Conservation (phyloP, 2,888 invertebrate species). For the Stenodera caucasica region DNA sequence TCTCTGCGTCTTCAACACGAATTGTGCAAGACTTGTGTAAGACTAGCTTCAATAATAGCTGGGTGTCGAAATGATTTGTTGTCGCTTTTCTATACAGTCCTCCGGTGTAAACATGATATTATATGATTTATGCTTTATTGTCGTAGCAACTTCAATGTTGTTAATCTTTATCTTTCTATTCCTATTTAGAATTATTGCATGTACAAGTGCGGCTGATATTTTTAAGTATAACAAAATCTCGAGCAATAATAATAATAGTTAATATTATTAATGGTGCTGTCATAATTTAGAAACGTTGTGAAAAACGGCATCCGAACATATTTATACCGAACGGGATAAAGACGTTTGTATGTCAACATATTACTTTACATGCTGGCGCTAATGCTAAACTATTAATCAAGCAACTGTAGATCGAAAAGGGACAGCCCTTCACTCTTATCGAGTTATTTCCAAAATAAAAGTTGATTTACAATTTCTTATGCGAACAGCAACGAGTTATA, state of each 20-base stretch:
- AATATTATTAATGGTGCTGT: constrained; percentile 9
- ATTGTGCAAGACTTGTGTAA: constrained; percentile 21
- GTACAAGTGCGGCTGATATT: constrained; percentile 8
- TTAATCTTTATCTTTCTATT: constrained; percentile 33
- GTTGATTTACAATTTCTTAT: not conserved
- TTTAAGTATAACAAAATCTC: constrained; percentile 3
- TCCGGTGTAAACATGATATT: constrained; percentile 36
- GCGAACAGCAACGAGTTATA: constrained; percentile 25
- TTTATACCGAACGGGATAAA: constrained; percentile 5
- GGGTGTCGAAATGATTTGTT: constrained; percentile 50
- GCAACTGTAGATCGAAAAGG: constrained; percentile 1
- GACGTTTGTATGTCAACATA: constrained; percentile 12
- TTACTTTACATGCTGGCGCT: constrained; percentile 11
- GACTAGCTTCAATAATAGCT: constrained; percentile 36
- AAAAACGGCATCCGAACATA: constrained; percentile 5
- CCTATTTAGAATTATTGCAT: constrained; percentile 16
- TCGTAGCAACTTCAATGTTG: constrained; percentile 33
- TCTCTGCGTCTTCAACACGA: constrained; percentile 10
- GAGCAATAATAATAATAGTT: not conserved
- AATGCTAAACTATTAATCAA: constrained; percentile 11
- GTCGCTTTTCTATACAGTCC: constrained; percentile 35
- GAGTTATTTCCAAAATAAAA: not conserved
- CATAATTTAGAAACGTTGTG: constrained; percentile 10
- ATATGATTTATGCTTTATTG: constrained; percentile 43
- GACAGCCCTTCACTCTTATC: not conserved